Evolutionary conservation across 1,140 invertebrate species (phyloP).

Genomic region (Sminthurinus signatus): DNA sequence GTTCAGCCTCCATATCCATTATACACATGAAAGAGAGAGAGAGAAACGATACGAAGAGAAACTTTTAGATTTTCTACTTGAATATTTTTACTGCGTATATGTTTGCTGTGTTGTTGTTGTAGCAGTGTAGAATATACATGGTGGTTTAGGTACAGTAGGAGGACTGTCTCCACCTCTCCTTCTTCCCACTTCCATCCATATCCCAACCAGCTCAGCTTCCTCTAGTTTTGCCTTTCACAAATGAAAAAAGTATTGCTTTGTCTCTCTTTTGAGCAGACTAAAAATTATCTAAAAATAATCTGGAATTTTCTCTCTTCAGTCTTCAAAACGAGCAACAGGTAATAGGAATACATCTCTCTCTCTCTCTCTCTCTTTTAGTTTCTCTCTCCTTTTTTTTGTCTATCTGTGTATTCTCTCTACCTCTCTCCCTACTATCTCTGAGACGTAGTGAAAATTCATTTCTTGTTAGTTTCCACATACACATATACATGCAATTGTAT

Average conservation of each 20-base stretch:
- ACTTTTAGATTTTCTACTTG: no score
- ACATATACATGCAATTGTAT: not conserved
- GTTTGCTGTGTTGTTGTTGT: no score
- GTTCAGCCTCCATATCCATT: not conserved
- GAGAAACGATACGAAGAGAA: not conserved
- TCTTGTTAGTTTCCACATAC: not conserved
- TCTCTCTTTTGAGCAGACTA: slow-evolving; percentile 1
- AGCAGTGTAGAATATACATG: no score
- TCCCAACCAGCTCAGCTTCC: no score
- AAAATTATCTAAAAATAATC: slow-evolving; percentile 18
- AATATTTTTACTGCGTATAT: no score
- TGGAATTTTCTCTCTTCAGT: slow-evolving; percentile 16
- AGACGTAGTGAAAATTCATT: not conserved
- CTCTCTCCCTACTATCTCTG: not conserved
- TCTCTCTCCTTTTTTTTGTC: no score
- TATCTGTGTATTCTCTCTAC: not conserved
- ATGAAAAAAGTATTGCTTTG: slow-evolving; percentile 10
- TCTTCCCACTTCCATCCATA: not conserved
- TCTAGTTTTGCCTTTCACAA: slow-evolving; percentile 15
- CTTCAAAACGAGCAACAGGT: not conserved
- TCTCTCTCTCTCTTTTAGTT: no score
- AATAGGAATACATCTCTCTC: not conserved
- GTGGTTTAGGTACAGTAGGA: no score
- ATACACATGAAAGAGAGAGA: not conserved
- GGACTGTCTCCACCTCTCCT: not conserved